phyloP scores from a whole-genome alignment of 2,113 vertebrate genomes.

The Ceyx margarethae region DNA sequence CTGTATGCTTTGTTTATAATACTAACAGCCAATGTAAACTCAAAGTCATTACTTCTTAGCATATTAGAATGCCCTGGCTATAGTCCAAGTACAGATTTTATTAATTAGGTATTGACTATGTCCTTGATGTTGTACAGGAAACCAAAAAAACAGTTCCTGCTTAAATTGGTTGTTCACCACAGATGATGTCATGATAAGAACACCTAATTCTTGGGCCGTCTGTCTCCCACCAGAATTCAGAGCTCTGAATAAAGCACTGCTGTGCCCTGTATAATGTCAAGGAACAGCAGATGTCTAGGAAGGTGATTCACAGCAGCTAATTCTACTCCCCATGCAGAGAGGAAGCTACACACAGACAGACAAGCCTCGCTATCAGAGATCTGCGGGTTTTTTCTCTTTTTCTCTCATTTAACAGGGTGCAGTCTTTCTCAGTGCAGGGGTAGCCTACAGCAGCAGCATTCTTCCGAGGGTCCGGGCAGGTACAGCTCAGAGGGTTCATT shows the following conservation, averaged over 20 bases:
- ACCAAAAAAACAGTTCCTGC: not conserved
- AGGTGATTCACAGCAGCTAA: not conserved
- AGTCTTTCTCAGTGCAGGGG: too few species aligned
- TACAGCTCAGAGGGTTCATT: too few species aligned
- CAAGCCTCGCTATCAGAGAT: too few species aligned
- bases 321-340: not conserved
- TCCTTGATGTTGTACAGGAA: slow-evolving; percentile 30
- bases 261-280: not conserved
- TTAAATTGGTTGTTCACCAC: not conserved
- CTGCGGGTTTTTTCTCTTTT: too few species aligned
- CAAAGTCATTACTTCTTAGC: not conserved
- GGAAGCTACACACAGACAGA: too few species aligned
- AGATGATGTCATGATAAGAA: not conserved
- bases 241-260: not conserved
- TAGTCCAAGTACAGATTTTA: not conserved
- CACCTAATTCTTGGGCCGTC: not conserved
- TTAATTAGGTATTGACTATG: not conserved
- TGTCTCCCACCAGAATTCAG: not conserved
- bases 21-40: not conserved
- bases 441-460: too few species aligned
- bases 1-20: not conserved
- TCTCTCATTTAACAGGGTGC: too few species aligned
- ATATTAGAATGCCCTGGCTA: not conserved
- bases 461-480: too few species aligned
- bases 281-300: not conserved